Evolutionary conservation across 2,113 vertebrate species (phyloP), one percentile per base, ranked within the genome.

Genomic region (Oxyruncus cristatus): DNA sequence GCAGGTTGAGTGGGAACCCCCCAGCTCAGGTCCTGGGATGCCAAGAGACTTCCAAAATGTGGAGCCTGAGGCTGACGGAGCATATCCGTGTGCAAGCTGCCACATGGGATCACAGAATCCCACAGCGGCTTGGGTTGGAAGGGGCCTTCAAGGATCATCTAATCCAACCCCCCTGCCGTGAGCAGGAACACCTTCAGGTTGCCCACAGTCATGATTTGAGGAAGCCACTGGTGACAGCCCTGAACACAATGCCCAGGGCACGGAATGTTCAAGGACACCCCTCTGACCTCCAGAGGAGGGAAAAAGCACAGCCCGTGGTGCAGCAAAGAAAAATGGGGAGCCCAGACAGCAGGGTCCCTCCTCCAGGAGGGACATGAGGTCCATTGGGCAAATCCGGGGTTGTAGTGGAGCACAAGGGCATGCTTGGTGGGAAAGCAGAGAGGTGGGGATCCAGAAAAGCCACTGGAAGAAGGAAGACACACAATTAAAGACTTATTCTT

Each of bases 181-280:
- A 68, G 5, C 33, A 39, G 61, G 37, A 33, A 17, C 44, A 44
- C 4, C 37, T 20, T 23, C 18, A 59, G 52, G 86, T 4, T 44
- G 76, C 12, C 16, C 59, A 39, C 23, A 37, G 59, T 16, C 27
- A 1, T 39, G 66, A 49, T 5, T 30, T 44, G 55, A 32, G 21
- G 68, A 65, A 65, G 84, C 20, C 80, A 33, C 3, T 0, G 0
- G 46, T 73, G 90, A 66, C 16, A 8, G 17, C 55, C 30, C 70
- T 77, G 81, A 35, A 8, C 59, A n/a, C 0, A 0, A 49, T 26
- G 14, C 35, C 41, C 8, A 0, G 4, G 41, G 65, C 47, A 19
- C 0, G 0, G 23, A 11, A 52, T 37, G 37, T n/a, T 78, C 85
- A n/a, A 32, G 22, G 52, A 63, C 39, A 68, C 11, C n/a, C 11